Conservation (phyloP, 2,888 invertebrate genomes). For the Bruchidius siliquastri region DNA sequence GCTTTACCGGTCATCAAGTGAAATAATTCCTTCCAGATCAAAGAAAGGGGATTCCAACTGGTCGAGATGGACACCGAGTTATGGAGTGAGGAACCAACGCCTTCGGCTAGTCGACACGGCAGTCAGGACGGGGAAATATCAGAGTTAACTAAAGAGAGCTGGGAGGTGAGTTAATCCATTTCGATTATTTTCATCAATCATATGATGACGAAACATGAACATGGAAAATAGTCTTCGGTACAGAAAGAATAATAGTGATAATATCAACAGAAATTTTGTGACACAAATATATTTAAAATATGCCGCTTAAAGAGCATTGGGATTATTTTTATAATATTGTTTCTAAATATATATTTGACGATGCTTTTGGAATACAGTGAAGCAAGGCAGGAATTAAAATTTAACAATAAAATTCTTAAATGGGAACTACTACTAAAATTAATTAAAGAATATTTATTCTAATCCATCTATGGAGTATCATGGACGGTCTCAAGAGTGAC, state of each 20-base stretch:
- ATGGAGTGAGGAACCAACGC: slow-evolving; percentile 64
- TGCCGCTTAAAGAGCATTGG: too few relatives aligned
- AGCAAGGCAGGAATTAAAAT: too few relatives aligned
- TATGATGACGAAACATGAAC: too few relatives aligned
- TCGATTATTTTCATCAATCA: too few relatives aligned
- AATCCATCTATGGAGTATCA: too few relatives aligned
- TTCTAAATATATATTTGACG: too few relatives aligned
- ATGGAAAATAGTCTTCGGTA: not conserved
- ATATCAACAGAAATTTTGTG: not conserved
- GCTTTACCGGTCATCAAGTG: not conserved
- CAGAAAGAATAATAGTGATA: not conserved
- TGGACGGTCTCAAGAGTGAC: too few relatives aligned
- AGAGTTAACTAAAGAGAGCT: slow-evolving; percentile 81
- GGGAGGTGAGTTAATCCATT: slow-evolving; percentile 73
- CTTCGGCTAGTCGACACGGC: slow-evolving; percentile 52
- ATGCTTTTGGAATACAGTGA: too few relatives aligned
- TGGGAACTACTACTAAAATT: too few relatives aligned
- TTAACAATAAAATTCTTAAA: too few relatives aligned
- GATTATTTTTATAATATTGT: too few relatives aligned
- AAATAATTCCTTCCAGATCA: slow-evolving; percentile 36
- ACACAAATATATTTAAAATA: not conserved
- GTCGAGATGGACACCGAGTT: slow-evolving; percentile 88
- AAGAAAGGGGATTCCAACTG: slow-evolving; percentile 73
- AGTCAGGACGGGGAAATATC: slow-evolving; percentile 71
- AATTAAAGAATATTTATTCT: too few relatives aligned